Conservation (phyloP, 2,113 vertebrate species). For the Holacanthus passer region DNA sequence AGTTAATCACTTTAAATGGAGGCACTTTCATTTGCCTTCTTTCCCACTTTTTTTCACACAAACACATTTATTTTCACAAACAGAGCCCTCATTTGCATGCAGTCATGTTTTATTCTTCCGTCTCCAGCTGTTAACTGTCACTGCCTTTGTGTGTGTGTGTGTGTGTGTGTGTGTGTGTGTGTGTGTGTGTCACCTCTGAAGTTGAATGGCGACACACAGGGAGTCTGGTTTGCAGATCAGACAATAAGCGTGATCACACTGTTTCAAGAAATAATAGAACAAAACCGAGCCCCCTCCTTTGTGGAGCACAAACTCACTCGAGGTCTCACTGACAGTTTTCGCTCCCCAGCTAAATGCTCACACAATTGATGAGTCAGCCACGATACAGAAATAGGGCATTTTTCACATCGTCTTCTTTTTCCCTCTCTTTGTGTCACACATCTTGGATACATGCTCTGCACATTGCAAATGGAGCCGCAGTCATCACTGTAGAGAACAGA, state of each 20-base stretch:
- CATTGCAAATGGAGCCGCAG: conserved; percentile 6
- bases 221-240: conserved; percentile 36
- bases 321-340: conserved; percentile 52
- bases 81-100: conserved; percentile 7
- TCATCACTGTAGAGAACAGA: conserved; percentile 14
- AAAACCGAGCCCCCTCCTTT: conserved; percentile 18
- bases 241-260: conserved; percentile 50
- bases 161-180: background rate
- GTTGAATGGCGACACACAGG: background rate
- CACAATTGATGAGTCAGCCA: conserved; percentile 67
- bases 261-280: conserved; percentile 41
- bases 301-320: conserved; percentile 34
- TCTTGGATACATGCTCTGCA: conserved; percentile 33
- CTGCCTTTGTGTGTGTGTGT: background rate
- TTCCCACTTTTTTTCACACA: background rate
- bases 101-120: conserved; percentile 10
- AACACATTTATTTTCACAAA: conserved; percentile 6
- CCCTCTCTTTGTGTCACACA: conserved; percentile 38
- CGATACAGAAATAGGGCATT: conserved; percentile 57
- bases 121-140: conserved; percentile 22
- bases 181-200: conserved; percentile 1
- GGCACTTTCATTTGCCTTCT: background rate
- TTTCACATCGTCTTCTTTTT: conserved; percentile 20
- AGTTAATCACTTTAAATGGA: background rate
- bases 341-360: conserved; percentile 47